phyloP scores from a whole-genome alignment of 2,797 vertebrate species.

The Sebastes aleutianus region DNA sequence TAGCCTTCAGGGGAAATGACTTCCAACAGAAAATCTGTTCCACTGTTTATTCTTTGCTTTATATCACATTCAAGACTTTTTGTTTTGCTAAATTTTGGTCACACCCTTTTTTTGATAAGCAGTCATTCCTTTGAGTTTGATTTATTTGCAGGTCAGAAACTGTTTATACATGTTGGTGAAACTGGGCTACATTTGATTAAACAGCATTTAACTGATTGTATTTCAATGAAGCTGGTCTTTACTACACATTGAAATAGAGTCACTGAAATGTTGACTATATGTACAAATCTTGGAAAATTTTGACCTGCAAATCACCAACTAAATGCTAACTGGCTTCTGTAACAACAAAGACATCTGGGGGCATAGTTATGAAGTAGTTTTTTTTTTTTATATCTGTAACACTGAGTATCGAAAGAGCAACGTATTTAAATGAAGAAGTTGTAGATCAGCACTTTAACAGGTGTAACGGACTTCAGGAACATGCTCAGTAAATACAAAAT shows the following conservation, averaged over 20 bases:
- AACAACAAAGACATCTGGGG: no score
- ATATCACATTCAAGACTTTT: not conserved
- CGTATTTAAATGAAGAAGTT: not conserved
- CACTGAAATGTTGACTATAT: no score
- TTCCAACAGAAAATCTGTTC: not conserved
- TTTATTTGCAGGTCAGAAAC: no score
- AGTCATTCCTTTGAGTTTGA: no score
- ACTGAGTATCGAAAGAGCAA: not conserved
- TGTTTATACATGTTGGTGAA: no score
- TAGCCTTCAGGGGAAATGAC: constrained; percentile 27
- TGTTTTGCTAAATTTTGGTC: not conserved
- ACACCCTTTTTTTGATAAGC: no score
- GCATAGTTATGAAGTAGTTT: not conserved
- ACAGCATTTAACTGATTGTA: no score
- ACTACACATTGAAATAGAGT: no score
- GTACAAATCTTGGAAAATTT: no score
- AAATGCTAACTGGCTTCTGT: not conserved
- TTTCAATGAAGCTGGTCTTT: no score
- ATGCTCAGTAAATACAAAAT: not conserved
- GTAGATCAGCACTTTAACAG: not conserved
- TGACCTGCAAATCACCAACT: not conserved
- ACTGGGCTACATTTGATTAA: no score
- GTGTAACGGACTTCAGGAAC: not conserved
- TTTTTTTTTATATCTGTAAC: not conserved
- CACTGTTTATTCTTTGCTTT: not conserved